A percentile compares a stretch with the other conserved stretches of the same genome.
Conservation (phyloP, 2,888 invertebrate genomes). For the Pheosia gnoma region DNA sequence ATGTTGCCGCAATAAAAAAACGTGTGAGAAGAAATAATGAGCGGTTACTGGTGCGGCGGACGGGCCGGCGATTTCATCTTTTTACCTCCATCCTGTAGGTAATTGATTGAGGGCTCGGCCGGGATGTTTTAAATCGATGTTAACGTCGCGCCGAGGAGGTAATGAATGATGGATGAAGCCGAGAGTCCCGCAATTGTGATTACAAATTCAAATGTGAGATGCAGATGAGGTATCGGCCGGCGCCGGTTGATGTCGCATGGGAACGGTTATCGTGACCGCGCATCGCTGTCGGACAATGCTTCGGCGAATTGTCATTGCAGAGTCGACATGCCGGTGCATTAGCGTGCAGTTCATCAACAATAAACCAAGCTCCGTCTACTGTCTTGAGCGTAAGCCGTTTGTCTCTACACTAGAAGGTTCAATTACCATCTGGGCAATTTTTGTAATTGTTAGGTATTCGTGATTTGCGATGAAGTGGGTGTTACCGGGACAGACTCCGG, state of each 20-base stretch:
- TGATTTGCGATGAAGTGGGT: too few relatives aligned
- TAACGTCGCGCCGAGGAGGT: conserved; percentile 38
- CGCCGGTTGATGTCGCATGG: conserved; percentile 64
- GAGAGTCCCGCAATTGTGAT: conserved; percentile 64
- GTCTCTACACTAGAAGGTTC: too few relatives aligned
- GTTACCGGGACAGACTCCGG: too few relatives aligned
- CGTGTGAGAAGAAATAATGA: conserved; percentile 84
- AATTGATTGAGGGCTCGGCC: conserved; percentile 76
- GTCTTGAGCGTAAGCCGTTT: too few relatives aligned
- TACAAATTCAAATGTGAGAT: conserved; percentile 73
- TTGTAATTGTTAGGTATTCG: too few relatives aligned
- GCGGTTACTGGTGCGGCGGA: conserved; percentile 81
- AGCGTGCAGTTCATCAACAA: conserved; percentile 8
- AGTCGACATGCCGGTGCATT: conserved; percentile 25
- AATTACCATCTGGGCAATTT: too few relatives aligned
- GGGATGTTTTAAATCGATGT: conserved; percentile 46
- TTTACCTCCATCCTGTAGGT: conserved; percentile 65
- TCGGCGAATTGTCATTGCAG: conserved; percentile 55
- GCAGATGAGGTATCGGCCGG: conserved; percentile 61
- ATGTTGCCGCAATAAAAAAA: conserved; percentile 83
- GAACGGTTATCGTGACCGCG: conserved; percentile 63
- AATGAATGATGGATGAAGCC: conserved; percentile 77
- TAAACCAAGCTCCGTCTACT: too few relatives aligned
- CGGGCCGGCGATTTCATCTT: conserved; percentile 66
- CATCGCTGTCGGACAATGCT: conserved; percentile 47